Conservation (phyloP, 2,797 vertebrate species). For the Molothrus aeneus region DNA sequence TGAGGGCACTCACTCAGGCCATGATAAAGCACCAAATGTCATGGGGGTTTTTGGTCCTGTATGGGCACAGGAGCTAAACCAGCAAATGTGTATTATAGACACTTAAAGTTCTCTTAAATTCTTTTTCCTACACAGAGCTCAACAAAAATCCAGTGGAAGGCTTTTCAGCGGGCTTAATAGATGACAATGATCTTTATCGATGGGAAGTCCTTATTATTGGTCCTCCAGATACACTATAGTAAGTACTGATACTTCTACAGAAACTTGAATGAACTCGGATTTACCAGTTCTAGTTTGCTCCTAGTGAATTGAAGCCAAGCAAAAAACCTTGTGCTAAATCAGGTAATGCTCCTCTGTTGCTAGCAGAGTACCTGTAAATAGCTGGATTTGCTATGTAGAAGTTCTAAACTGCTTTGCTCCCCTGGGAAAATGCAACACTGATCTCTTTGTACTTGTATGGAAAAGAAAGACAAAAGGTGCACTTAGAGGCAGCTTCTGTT, state of each 20-base stretch:
- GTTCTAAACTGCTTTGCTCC: background rate
- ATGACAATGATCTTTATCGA: slow-evolving; percentile 98
- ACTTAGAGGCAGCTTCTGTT: background rate
- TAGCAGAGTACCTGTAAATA: background rate
- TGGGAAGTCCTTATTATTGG: slow-evolving; percentile 99
- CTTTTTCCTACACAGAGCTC: slow-evolving; percentile 84
- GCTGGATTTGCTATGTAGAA: background rate
- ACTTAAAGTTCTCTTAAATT: slow-evolving; percentile 49
- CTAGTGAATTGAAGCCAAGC: background rate
- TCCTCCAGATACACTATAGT: slow-evolving; percentile 98
- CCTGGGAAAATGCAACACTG: background rate
- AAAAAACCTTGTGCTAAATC: background rate
- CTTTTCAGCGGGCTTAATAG: slow-evolving; percentile 98
- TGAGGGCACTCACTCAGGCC: background rate
- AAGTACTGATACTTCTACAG: slow-evolving; percentile 79
- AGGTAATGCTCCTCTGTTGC: background rate
- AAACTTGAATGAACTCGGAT: background rate
- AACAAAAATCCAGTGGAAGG: slow-evolving; percentile 99
- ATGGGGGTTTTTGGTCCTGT: accelerated
- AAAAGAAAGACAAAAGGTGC: background rate
- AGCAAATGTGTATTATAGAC: background rate
- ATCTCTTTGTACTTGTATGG: background rate
- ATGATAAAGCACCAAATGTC: accelerated
- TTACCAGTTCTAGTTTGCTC: background rate
- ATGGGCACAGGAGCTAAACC: background rate